A percentile compares a stretch with the other conserved stretches of the same genome.
These are phyloP conservation scores for Lamprotornis superbus DNA, from an alignment of 2,113 vertebrate species.

Conservation along the genomic window DNA sequence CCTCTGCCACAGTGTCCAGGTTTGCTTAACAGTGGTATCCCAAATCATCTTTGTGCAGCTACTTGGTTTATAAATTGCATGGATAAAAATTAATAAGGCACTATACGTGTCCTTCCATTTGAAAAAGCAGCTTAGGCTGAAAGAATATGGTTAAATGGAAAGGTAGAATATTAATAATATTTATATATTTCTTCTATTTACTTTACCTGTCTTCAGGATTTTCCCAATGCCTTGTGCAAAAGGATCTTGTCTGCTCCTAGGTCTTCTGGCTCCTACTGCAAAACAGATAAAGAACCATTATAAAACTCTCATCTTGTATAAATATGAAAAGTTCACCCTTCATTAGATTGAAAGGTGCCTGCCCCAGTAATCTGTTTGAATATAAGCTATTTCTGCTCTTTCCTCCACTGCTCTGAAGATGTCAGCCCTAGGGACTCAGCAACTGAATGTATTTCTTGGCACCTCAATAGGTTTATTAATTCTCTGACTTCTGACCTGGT, in stretches of 20 bases:
- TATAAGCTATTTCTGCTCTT: background rate
- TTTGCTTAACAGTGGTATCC: background rate
- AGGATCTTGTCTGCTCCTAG: background rate
- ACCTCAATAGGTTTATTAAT: constrained; percentile 25
- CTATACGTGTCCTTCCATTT: background rate
- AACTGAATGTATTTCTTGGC: background rate
- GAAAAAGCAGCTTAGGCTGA: background rate
- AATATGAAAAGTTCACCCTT: background rate
- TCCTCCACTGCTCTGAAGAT: background rate
- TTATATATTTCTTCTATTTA: background rate
- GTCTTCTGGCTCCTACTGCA: background rate
- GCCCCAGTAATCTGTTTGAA: background rate
- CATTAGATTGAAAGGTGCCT: background rate
- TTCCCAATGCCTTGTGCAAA: background rate
- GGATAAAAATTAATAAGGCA: background rate
- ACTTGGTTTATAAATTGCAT: background rate
- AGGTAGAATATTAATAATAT: background rate
- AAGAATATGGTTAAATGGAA: background rate
- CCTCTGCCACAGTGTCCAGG: background rate
- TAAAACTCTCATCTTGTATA: background rate
- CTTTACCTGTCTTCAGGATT: background rate
- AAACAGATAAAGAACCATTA: background rate
- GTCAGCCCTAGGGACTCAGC: rapidly evolving
- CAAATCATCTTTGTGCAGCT: background rate
- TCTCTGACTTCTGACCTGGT: constrained; percentile 32